Conservation (phyloP, 2,797 vertebrate genomes). For the Pseudocheirus occidentalis region DNA sequence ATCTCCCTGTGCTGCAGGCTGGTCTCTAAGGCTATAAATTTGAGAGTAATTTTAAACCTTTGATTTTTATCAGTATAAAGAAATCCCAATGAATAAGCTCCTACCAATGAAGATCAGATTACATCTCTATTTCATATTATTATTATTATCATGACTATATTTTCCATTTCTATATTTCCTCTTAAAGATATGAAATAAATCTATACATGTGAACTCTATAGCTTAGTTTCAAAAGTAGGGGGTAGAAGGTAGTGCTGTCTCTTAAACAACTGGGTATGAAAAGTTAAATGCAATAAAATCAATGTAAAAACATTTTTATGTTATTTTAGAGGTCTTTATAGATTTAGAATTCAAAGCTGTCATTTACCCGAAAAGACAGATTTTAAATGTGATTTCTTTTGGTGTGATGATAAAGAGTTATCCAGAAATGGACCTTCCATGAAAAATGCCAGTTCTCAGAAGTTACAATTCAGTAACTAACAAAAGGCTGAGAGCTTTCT, state of each 20-base stretch:
- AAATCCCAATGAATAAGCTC: too few species aligned
- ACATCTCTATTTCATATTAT: too few species aligned
- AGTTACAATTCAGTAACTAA: not conserved
- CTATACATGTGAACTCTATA: not conserved
- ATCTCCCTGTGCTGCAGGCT: too few species aligned
- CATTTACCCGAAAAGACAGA: not conserved
- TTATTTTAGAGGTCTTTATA: constrained; percentile 2
- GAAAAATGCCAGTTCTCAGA: not conserved
- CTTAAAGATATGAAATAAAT: not conserved
- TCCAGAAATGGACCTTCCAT: not conserved
- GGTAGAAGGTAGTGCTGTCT: not conserved
- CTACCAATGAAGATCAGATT: too few species aligned
- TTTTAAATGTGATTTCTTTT: constrained; percentile 33
- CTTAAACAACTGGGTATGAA: not conserved
- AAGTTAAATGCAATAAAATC: constrained; percentile 17
- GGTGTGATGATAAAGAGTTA: not conserved
- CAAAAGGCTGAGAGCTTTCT: not conserved
- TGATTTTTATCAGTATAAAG: too few species aligned
- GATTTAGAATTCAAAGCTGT: not conserved
- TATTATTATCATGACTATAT: too few species aligned
- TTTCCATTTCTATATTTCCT: not conserved
- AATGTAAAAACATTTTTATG: constrained; percentile 4
- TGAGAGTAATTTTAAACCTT: too few species aligned
- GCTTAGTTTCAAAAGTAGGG: not conserved
- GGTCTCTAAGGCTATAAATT: too few species aligned